Conservation (phyloP, 2,797 vertebrate genomes). For the Prionace glauca region DNA sequence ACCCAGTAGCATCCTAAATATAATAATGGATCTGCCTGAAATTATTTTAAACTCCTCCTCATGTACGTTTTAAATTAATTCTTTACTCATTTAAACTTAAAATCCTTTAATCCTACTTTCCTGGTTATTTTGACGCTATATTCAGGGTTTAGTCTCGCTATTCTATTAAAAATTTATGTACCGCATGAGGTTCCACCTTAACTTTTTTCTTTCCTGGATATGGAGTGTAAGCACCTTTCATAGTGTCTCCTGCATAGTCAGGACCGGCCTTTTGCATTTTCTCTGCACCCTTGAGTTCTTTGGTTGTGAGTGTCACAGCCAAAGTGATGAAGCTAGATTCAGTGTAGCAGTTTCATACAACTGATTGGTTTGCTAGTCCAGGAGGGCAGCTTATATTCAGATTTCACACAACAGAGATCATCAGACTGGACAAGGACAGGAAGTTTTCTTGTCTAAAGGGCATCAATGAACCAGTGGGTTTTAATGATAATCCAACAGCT, state of each 20-base stretch:
- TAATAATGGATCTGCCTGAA: background rate
- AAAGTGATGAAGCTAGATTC: background rate
- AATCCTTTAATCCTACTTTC: background rate
- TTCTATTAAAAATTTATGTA: background rate
- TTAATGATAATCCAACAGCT: too few relatives aligned
- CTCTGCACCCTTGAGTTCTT: too few relatives aligned
- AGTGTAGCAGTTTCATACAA: background rate
- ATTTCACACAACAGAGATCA: too few relatives aligned
- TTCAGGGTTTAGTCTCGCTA: background rate
- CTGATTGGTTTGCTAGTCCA: background rate
- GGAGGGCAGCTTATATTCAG: too few relatives aligned
- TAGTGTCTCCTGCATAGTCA: background rate
- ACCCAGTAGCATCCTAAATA: background rate
- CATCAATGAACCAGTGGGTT: too few relatives aligned
- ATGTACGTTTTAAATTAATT: background rate
- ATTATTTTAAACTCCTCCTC: background rate
- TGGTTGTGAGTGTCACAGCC: background rate
- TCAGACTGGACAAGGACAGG: too few relatives aligned
- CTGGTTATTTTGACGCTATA: background rate
- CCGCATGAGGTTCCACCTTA: background rate
- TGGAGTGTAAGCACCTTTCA: background rate
- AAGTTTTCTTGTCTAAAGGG: too few relatives aligned
- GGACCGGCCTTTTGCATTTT: background rate
- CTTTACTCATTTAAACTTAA: background rate
- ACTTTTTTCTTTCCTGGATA: background rate